These are phyloP conservation scores for Lipophrys pholis DNA, from an alignment of 2,113 vertebrate species.

Conservation along the genomic window DNA sequence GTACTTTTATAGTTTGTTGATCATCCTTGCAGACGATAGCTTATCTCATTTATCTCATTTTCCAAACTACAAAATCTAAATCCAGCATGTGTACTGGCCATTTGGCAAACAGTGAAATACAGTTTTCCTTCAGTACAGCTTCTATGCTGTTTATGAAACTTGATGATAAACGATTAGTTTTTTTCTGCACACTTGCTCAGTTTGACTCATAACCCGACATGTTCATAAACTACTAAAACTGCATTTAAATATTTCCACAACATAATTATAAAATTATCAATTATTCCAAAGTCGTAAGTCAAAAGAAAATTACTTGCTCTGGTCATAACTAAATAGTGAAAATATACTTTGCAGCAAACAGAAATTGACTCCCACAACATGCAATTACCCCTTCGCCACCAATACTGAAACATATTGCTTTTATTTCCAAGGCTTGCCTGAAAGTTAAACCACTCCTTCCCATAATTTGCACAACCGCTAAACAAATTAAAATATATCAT, in stretches of 20 bases:
- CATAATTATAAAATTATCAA: no score
- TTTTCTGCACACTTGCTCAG: no score
- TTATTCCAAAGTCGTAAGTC: no score
- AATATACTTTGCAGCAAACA: background rate
- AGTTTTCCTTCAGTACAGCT: no score
- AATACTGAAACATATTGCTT: background rate
- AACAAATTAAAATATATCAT: slow-evolving; percentile 26
- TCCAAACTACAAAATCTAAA: background rate
- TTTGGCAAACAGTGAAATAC: background rate
- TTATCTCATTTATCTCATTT: slow-evolving; percentile 4
- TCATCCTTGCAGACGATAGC: slow-evolving; percentile 11
- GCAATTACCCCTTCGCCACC: background rate
- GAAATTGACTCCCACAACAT: background rate
- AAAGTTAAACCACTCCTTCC: slow-evolving; percentile 24
- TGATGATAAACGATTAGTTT: no score
- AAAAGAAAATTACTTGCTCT: no score
- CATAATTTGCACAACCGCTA: slow-evolving; percentile 14
- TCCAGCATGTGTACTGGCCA: background rate
- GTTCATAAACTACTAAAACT: no score
- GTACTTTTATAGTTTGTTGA: slow-evolving; percentile 29
- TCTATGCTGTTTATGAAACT: no score
- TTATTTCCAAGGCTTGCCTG: background rate
- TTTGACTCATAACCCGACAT: no score
- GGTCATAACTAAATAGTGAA: background rate
- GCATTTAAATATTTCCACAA: no score